A percentile compares a stretch with the other conserved stretches of the same genome.
Evolutionary conservation across 2,113 vertebrate genomes (phyloP).

Genomic region (Callionymus lyra): DNA sequence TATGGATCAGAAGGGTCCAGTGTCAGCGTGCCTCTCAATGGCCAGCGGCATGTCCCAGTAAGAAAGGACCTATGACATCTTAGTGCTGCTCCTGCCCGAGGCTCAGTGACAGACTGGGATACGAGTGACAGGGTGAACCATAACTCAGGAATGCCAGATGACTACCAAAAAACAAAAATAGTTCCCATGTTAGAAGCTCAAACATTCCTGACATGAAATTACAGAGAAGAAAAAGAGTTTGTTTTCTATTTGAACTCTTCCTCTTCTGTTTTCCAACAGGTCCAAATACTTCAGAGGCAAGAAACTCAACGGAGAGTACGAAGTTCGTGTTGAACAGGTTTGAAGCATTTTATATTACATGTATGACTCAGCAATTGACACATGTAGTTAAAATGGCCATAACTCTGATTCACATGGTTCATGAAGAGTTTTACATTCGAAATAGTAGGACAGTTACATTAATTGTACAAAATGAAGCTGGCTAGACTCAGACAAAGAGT

Average conservation of each 20-base stretch:
- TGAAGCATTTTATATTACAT: conserved; percentile 8
- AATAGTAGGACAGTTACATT: no score
- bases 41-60: conserved; percentile 30
- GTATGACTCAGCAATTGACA: neutral
- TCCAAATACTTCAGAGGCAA: conserved; percentile 88
- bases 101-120: conserved; percentile 31
- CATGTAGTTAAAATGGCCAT: neutral
- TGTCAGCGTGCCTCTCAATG: conserved; percentile 15
- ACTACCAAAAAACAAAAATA: neutral
- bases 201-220: no score
- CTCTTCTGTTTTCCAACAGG: conserved; percentile 61
- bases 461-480: no score
- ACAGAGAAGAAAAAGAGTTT: neutral
- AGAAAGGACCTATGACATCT: conserved; percentile 20
- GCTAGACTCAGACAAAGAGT: no score
- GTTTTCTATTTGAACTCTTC: neutral
- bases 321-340: conserved; percentile 95
- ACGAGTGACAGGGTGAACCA: conserved; percentile 13
- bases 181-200: no score
- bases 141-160: conserved; percentile 6
- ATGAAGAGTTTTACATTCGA: no score
- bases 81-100: conserved; percentile 16
- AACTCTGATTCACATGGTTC: no score
- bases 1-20: conserved; percentile 10
- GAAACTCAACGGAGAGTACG: conserved; percentile 87